Percentiles rank a stretch among this genome's conserved stretches.
These are phyloP conservation scores for Thera britannica DNA, from an alignment of 2,888 invertebrate species.

Conservation along the genomic window DNA sequence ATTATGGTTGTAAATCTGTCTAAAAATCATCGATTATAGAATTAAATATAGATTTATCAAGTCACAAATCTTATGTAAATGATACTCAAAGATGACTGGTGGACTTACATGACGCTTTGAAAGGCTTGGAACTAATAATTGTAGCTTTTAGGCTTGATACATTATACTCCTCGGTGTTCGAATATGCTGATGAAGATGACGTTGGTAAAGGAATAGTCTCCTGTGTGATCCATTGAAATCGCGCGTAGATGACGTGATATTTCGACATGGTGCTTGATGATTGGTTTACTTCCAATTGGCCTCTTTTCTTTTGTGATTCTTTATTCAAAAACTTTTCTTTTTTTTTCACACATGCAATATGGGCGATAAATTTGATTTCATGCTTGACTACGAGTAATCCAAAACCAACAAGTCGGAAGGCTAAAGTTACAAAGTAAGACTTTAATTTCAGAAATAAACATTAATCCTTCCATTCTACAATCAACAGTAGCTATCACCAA, in stretches of 20 bases:
- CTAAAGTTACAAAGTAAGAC: neutral
- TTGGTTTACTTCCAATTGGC: neutral
- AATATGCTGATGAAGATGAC: neutral
- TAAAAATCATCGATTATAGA: neutral
- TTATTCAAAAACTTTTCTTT: too few species aligned
- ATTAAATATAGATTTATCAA: conserved; percentile 1
- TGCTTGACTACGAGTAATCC: too few species aligned
- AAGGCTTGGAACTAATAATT: neutral
- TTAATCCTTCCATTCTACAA: conserved; percentile 45
- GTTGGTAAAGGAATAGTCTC: neutral
- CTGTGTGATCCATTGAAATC: neutral
- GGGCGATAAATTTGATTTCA: too few species aligned
- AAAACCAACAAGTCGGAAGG: neutral
- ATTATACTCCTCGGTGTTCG: neutral
- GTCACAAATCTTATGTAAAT: neutral
- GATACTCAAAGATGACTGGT: neutral
- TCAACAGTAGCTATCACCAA: conserved; percentile 46
- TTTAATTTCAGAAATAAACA: conserved; percentile 48
- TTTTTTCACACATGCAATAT: too few species aligned
- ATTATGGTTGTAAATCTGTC: conserved; percentile 16
- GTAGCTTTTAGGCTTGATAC: neutral
- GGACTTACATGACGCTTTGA: neutral
- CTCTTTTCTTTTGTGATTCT: too few species aligned
- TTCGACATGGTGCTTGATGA: neutral
- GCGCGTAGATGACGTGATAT: neutral